Evolutionary conservation across 1,140 invertebrate species (phyloP), one percentile per base, ranked within the genome.

Genomic region (Drosophila bocki): DNA sequence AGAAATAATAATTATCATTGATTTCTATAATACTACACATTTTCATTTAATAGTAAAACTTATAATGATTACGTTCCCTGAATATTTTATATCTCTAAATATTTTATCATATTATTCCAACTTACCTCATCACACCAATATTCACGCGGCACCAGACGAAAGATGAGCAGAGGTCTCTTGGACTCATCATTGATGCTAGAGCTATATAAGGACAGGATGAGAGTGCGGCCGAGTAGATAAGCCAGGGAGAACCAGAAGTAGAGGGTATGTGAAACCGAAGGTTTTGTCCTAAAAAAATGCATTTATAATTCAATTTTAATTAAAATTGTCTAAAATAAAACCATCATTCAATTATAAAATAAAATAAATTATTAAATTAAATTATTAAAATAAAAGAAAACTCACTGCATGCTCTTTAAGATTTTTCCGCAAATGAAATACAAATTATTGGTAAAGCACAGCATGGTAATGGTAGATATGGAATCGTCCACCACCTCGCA

Each of bases 361-460:
- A 2, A 22, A 22, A 22, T 22, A 22, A 22, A 22, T 22, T 1
- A 22, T 22, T 22, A 22, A 22, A 22, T 22, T 22, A 22, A 22
- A 22, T 22, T 22, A 2, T 22, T 22, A 37, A 17, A 8, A n/a
- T 13, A 19, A 35, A 26, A 6, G 11, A 3, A 8, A 42, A 58
- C 91, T 72, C 33, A 96, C 96, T 95, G 94, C 35, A 97, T 91
- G 60, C 95, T 96, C 75, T 96, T 95, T 2, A 96, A 94, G 15
- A 97, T 93, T 81, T 96, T 96, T 0, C 96, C 92, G 54, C 96
- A 96, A 35, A 96, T 95, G 53, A 96, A 96, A 78, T 96, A 96
- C 0, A 96, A 91, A 91, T 96, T 96, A 69, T 95, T 95, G 3
- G 94, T 94, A 62, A 96, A 96, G 0, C 96, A 96, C 7, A 96